Percentiles rank a stretch among this genome's conserved stretches.
phyloP scores from a whole-genome alignment of 2,113 vertebrate genomes.

The Eolophus roseicapilla region DNA sequence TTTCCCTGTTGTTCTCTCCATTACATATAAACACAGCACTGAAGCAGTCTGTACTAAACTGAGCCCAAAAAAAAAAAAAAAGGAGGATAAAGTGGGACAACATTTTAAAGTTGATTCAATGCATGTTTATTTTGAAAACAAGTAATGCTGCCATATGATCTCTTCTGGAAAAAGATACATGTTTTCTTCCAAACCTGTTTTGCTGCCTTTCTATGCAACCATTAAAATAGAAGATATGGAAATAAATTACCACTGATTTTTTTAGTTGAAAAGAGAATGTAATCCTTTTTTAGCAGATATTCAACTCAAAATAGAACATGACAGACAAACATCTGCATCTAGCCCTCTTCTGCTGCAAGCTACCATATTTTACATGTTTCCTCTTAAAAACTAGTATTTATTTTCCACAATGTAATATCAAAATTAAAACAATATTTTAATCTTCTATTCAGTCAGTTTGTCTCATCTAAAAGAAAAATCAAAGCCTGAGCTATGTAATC shows the following conservation, averaged over 20 bases:
- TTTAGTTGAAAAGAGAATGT: neutral
- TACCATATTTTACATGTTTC: neutral
- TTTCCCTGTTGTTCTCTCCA: neutral
- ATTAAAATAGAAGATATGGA: neutral
- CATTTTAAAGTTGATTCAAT: neutral
- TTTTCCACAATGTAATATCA: neutral
- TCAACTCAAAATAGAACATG: neutral
- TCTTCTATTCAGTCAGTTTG: neutral
- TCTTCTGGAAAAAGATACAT: neutral
- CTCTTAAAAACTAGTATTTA: neutral
- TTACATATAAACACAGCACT: neutral
- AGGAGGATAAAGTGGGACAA: neutral
- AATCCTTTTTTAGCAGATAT: neutral
- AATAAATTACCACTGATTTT: neutral
- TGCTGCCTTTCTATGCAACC: neutral
- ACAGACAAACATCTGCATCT: neutral
- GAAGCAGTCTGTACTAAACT: neutral
- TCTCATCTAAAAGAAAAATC: constrained; percentile 24
- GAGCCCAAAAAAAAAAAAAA: neutral
- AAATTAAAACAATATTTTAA: constrained; percentile 19
- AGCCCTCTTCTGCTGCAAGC: neutral
- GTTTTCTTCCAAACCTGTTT: neutral
- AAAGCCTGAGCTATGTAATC: neutral
- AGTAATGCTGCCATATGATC: neutral
- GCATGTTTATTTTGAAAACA: neutral